Base-by-base conservation (phyloP, 2,888 invertebrate genomes). In the Acanthosepion esculentum region DNA sequence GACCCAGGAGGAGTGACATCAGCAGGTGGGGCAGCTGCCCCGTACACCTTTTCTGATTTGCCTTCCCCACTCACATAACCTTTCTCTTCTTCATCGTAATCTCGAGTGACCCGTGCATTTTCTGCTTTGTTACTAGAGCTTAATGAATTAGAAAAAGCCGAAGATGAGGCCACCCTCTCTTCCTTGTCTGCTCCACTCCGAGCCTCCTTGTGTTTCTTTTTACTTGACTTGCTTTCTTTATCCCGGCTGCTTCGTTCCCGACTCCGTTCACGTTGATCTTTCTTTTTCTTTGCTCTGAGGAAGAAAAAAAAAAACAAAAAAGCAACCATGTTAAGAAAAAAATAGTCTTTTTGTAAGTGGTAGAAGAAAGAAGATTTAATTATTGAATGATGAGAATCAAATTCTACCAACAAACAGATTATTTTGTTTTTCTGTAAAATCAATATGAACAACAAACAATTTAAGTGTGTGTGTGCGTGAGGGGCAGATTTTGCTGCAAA, bases 1-100 rank as follows among this genome's bases (percentile, higher is more conserved):
- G 48, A 48, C n/a, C 50, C 33, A 50, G 93, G 92, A 6, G 78
- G 78, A 78, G 48, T 93, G 20, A 53, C 41, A 48, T 48, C 92
- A 48, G 48, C 53, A 53, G 92, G 93, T n/a, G 93, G 50, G 10
- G 48, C 53, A n/a, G 93, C 93, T 41, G 53, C 93, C 2, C 50
- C 53, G 20, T 93, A 93, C 7, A 93, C 93, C 53, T 93, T 93
- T 23, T 93, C 93, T 53, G 50, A 33, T 33, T 48, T 94, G 23
- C 64, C 41, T 64, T 94, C 94, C 2, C 94, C 94, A 93, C 94
- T 94, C 6, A 93, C 33, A 78, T 94, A 94, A 91, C 94, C 94
- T 50, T 94, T 94, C 41, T 94, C 94, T 78, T 94, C 94, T 91
- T 94, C 94, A 94, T 94, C 94, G 53, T 94, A 94, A 55, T 94